Evolutionary conservation across 92 coral and sea anemone species (phyloP), one percentile per base, ranked within the genome.

Genomic region (Plumapathes pennacea): DNA sequence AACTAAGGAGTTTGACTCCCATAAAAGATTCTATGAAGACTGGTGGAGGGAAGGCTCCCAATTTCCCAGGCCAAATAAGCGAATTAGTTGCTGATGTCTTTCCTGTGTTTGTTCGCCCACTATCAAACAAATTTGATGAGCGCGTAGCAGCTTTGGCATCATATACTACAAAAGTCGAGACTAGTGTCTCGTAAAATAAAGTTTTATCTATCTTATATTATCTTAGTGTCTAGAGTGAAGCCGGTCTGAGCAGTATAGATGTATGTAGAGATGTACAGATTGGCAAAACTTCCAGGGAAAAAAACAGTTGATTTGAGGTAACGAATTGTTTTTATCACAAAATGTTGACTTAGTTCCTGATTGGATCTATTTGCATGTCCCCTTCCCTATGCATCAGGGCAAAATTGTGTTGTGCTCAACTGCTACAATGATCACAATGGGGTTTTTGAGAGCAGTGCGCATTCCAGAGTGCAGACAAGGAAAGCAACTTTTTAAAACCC

Each of bases 21-120:
- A 28, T 3, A 10, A 47, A 47, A 22, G 54, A 47, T 3, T 10
- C n/a, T 11, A 47, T 22, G 23, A 52, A 54, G 32, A 45, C 65
- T 23, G 56, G 75, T 4, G 65, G 38, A 43, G 75, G 75, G 25
- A 41, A 54, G 46, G 75, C 64, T 55, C 65, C 65, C 34, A 57
- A 54, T 15, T 44, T 30, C 64, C 64, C 75, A 20, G 46, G 44
- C 33, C 17, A 54, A 40, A 56, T 55, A 25, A 11, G 75, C 25
- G 55, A 67, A 67, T 28, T 54, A 32, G 74, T 43, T n/a, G 48
- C 56, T 11, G 48, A 44, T 46, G 64, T 67, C 4, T 32, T 67
- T 12, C 54, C 75, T 42, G 75, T 56, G 11, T 57, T 51, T 1
- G 60, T 57, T 5, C 43, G 46, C 46, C 76, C 73, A 10, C 62